phyloP scores from a whole-genome alignment of 2,888 invertebrate genomes.

The Gryllus longicercus region DNA sequence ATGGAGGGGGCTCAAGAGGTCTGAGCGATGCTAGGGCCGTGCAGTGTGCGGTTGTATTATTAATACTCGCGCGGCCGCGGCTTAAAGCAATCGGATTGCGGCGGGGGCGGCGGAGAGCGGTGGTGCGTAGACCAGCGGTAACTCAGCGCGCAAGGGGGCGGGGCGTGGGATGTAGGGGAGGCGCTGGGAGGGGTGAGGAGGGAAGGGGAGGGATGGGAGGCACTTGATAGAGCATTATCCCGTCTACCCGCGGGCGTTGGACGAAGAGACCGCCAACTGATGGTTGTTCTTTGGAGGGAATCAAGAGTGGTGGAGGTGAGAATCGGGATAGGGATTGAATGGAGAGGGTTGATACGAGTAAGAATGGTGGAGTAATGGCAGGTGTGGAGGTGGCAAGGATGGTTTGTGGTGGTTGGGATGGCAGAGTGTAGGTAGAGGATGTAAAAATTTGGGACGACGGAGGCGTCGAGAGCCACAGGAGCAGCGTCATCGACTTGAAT shows the following conservation, averaged over 20 bases:
- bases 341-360: too few species aligned
- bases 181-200: background rate
- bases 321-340: too few species aligned
- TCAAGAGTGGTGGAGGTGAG: background rate
- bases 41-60: background rate
- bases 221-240: background rate
- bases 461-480: too few species aligned
- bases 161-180: background rate
- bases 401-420: too few species aligned
- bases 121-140: background rate
- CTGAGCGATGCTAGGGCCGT: background rate
- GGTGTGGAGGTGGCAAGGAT: too few species aligned
- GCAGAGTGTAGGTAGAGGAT: too few species aligned
- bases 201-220: background rate
- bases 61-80: constrained; percentile 4
- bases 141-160: background rate
- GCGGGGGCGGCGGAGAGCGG: background rate
- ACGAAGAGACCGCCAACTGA: background rate
- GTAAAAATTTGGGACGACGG: too few species aligned
- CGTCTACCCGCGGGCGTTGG: background rate
- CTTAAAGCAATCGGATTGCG: background rate
- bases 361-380: too few species aligned
- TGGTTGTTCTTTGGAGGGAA: background rate
- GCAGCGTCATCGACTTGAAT: too few species aligned
- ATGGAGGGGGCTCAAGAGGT: background rate